Conservation (phyloP, 2,113 vertebrate genomes). For the Poecile atricapillus region DNA sequence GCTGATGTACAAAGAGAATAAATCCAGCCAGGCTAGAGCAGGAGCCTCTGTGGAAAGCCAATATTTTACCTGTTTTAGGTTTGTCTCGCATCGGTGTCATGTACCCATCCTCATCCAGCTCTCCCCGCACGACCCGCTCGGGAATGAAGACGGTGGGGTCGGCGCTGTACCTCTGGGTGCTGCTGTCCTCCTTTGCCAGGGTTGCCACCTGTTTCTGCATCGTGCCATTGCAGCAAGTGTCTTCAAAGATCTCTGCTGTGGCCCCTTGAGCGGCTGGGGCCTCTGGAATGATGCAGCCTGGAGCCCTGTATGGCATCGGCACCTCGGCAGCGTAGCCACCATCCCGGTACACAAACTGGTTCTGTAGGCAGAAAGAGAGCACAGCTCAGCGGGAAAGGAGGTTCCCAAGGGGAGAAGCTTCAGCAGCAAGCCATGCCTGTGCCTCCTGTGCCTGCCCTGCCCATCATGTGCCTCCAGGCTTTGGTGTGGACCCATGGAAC, state of each 20-base stretch:
- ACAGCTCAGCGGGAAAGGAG: background rate
- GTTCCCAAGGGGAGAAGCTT: rapidly evolving
- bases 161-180: conserved; percentile 90
- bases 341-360: conserved; percentile 89
- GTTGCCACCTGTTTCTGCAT: conserved; percentile 81
- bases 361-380: conserved; percentile 69
- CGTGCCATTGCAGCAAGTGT: conserved; percentile 88
- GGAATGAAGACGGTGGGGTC: conserved; percentile 90
- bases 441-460: background rate
- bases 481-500: background rate
- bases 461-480: background rate
- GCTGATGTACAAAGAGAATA: background rate
- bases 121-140: conserved; percentile 78
- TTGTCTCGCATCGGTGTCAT: conserved; percentile 94
- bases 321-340: conserved; percentile 75
- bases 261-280: conserved; percentile 72
- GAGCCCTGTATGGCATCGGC: conserved; percentile 66
- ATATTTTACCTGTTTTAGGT: conserved; percentile 82
- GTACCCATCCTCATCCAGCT: conserved; percentile 90
- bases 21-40: background rate
- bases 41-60: background rate
- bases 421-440: background rate
- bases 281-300: conserved; percentile 75
- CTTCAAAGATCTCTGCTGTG: conserved; percentile 80
- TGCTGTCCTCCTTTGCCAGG: conserved; percentile 81